Base-by-base conservation (phyloP, 2,797 vertebrate genomes). In the Anguilla anguilla region DNA sequence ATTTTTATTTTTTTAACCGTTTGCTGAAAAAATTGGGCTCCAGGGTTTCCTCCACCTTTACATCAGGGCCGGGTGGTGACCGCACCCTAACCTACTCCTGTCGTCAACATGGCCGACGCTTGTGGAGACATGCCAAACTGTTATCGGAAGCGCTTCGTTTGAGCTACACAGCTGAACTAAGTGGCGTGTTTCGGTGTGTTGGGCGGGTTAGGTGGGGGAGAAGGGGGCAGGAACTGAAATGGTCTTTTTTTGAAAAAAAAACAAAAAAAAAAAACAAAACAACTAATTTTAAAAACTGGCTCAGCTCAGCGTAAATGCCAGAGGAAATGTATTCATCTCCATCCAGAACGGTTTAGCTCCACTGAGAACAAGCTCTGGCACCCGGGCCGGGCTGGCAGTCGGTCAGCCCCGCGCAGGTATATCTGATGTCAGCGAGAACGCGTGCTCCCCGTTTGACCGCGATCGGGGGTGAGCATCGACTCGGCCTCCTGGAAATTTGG, bases 91-190 rank as follows among this genome's bases (percentile, higher is more conserved):
- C 6, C 22, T 51, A 51, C 22, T 22, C 19, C 79, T 82, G 79
- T 82, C 46, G 6, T 25, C 79, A 11, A 46, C 79, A 35, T 46
- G 4, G 79, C 79, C 46, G 46, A n/a, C 10, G 7, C 43, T 22
- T 4, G 46, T 51, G 79, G 79, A 51, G 51, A 82, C 6, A 46
- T 13, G 46, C 79, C 43, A 22, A 10, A 11, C 7, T 6, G 25
- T 82, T 25, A 82, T 51, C n/a, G 43, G 19, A 51, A 82, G 46
- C 79, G 51, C 79, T 82, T 82, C 6, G n/a, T 82, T 77, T 22
- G 6, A 77, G 74, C 19, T 22, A 77, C 43, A 77, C 39, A n/a
- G 46, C 79, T 51, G 79, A 82, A 51, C 43, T 25, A 51, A 51
- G 46, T 31, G 17, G 35, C n/a, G 6, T n/a, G 79, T 51, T 82